A percentile compares a stretch with the other conserved stretches of the same genome.
phyloP scores from a whole-genome alignment of 2,113 vertebrate species.

The Uria aalge region DNA sequence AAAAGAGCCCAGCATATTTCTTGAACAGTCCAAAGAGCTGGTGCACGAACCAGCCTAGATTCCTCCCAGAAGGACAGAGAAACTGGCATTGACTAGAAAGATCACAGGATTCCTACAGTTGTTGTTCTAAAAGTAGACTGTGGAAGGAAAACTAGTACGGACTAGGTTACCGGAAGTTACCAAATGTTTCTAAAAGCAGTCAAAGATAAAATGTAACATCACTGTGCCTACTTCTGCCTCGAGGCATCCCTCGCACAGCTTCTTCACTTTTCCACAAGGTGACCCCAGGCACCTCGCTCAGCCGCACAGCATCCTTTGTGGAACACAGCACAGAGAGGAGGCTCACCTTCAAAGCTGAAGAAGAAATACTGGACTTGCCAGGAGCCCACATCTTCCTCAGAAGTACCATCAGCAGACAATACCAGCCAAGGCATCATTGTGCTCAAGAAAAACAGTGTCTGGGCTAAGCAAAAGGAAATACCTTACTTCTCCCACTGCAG shows the following conservation, averaged over 20 bases:
- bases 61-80: neutral
- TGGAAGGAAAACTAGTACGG: fast-evolving
- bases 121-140: neutral
- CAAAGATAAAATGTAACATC: neutral
- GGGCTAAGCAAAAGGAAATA: neutral
- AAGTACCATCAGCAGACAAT: neutral
- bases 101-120: neutral
- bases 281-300: fast-evolving
- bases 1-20: neutral
- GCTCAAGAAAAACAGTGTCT: neutral
- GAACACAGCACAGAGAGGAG: neutral
- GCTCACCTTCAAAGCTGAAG: neutral
- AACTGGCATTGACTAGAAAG: neutral
- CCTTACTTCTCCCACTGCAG: neutral
- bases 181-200: neutral
- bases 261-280: neutral
- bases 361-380: neutral
- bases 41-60: neutral
- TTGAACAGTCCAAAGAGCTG: neutral
- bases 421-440: neutral
- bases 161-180: neutral
- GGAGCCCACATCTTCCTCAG: neutral
- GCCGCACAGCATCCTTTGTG: neutral
- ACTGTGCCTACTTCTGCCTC: neutral
- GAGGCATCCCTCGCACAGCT: neutral